Percentiles rank a stretch among this genome's conserved stretches.
These are phyloP conservation scores for Amphipoea oculea DNA, from an alignment of 2,888 invertebrate genomes.

Conservation along the genomic window DNA sequence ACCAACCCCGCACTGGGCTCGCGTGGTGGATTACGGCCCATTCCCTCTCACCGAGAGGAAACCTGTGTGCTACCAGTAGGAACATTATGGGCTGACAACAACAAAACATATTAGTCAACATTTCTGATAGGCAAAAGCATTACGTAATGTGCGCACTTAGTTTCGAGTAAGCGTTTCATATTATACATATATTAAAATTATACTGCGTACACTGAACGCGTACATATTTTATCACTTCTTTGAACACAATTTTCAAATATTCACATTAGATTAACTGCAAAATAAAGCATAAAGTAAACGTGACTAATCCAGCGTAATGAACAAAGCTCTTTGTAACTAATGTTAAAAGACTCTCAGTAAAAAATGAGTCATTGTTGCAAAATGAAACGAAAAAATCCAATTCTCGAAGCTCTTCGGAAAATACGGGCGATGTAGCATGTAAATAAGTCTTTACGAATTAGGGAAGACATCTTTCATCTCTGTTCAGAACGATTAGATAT, in stretches of 20 bases:
- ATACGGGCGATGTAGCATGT: conserved; percentile 75
- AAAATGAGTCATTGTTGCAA: conserved; percentile 48
- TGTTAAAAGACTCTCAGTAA: conserved; percentile 37
- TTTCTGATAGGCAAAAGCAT: background rate
- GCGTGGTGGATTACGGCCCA: no score
- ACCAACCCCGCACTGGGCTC: no score
- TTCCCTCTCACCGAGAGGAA: no score
- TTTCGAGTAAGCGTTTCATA: conserved; percentile 7
- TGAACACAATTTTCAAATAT: conserved; percentile 20
- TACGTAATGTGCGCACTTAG: background rate
- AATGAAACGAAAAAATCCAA: conserved; percentile 52
- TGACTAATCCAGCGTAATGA: conserved; percentile 14
- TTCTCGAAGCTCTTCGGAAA: conserved; percentile 67
- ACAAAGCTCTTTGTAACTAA: conserved; percentile 27
- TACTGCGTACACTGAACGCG: conserved; percentile 16
- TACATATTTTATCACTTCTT: conserved; percentile 39
- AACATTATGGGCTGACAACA: no score
- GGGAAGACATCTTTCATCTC: conserved; percentile 84
- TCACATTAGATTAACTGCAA: conserved; percentile 21
- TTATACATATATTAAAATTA: conserved; percentile 11
- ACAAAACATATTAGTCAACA: background rate
- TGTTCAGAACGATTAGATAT: conserved; percentile 84
- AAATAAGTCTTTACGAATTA: conserved; percentile 85
- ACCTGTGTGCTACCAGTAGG: no score
- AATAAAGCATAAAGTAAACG: conserved; percentile 43